Conservation (phyloP, 37 sponge, comb jelly and placozoan genomes). For the Axinella damicornis region DNA sequence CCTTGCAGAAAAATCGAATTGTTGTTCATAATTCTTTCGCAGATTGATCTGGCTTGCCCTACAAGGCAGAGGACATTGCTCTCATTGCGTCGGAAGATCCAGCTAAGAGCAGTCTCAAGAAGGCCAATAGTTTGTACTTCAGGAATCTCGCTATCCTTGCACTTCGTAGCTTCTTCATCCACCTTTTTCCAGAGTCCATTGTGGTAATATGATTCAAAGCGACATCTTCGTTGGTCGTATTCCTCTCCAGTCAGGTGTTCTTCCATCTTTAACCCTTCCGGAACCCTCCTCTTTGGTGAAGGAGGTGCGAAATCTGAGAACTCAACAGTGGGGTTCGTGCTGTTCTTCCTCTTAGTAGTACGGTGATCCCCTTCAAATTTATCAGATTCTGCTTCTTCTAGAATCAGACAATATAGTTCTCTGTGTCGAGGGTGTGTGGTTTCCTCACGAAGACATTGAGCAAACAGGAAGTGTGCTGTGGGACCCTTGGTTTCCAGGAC, state of each 20-base stretch:
- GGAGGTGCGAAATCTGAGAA: neutral
- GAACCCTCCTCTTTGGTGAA: neutral
- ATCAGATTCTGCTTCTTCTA: too few relatives aligned
- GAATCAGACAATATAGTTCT: constrained; percentile 8
- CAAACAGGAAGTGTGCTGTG: constrained; percentile 12
- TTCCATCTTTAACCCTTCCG: neutral
- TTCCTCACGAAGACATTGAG: constrained; percentile 18
- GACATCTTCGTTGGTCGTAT: constrained; percentile 4
- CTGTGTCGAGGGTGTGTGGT: constrained; percentile 2
- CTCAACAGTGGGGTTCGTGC: neutral
- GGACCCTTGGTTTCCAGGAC: constrained; percentile 15
- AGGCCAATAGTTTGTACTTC: constrained; percentile 17
- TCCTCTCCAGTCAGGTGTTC: neutral
- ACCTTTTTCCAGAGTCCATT: constrained; percentile 15
- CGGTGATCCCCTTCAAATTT: too few relatives aligned
- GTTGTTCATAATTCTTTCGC: neutral
- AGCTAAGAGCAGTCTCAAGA: constrained; percentile 26
- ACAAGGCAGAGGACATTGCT: neutral
- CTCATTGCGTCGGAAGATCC: constrained; percentile 9
- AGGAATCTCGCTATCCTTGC: neutral
- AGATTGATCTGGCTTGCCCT: neutral
- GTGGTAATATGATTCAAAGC: constrained; percentile 19
- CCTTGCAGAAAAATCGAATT: constrained; percentile 11
- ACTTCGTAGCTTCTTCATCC: constrained; percentile 1
- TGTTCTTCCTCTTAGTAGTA: too few relatives aligned